phyloP scores from a whole-genome alignment of 2,888 invertebrate species.

The Acanthosoma haemorrhoidale region DNA sequence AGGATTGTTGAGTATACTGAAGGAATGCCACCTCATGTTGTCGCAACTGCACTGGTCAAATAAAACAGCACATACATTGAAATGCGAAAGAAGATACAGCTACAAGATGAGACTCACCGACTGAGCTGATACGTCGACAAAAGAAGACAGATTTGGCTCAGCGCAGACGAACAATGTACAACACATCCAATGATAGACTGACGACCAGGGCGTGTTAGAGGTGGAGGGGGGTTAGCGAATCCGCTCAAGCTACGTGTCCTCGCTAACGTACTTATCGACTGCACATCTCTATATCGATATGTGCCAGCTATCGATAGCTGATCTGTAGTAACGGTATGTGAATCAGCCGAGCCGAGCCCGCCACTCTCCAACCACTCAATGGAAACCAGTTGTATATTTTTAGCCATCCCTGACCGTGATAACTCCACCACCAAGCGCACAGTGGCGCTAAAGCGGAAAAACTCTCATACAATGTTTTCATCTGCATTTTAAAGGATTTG shows the following conservation, averaged over 20 bases:
- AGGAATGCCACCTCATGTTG: too few species aligned
- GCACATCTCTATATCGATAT: background rate
- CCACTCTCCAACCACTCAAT: background rate
- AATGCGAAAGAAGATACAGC: too few species aligned
- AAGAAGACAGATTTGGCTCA: background rate
- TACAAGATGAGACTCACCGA: background rate
- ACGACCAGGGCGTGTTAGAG: constrained; percentile 12
- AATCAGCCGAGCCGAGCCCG: background rate
- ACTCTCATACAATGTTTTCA: too few species aligned
- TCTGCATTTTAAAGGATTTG: too few species aligned
- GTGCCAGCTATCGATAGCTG: background rate
- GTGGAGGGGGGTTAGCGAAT: constrained; percentile 12
- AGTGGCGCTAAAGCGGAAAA: too few species aligned
- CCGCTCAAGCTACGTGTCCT: constrained; percentile 11
- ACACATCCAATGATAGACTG: background rate
- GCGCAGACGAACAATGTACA: background rate
- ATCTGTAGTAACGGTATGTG: background rate
- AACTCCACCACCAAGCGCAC: too few species aligned
- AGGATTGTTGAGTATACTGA: too few species aligned
- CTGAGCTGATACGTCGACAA: background rate
- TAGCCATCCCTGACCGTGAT: background rate
- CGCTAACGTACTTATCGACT: background rate
- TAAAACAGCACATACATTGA: too few species aligned
- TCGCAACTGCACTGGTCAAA: too few species aligned
- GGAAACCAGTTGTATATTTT: constrained; percentile 7